phyloP scores from a whole-genome alignment of 2,888 invertebrate genomes.

The Schizaphis graminum region DNA sequence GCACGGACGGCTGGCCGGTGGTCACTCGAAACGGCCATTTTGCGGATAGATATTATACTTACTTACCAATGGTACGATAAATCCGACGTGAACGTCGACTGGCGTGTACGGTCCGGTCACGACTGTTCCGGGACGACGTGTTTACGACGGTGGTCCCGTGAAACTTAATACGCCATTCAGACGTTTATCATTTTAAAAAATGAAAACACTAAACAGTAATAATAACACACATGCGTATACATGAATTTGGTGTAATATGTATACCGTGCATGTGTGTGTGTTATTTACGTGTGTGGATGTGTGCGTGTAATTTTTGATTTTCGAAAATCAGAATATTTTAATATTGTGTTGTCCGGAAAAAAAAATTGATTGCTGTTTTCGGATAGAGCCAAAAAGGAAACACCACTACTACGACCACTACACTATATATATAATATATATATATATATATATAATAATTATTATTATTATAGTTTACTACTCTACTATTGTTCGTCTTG shows the following conservation, averaged over 20 bases:
- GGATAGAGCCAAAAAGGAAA: slow-evolving; percentile 61
- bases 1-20: not conserved
- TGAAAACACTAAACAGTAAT: slow-evolving; percentile 40
- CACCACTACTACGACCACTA: slow-evolving; percentile 31
- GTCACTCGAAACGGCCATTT: slow-evolving; percentile 52
- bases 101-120: not conserved
- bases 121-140: slow-evolving; percentile 31
- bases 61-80: slow-evolving; percentile 52
- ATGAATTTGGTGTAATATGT: not conserved
- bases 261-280: not conserved
- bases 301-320: slow-evolving; percentile 17
- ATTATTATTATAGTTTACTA: slow-evolving; percentile 7
- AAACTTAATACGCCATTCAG: slow-evolving; percentile 60
- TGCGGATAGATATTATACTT: slow-evolving; percentile 9
- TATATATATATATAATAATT: not conserved
- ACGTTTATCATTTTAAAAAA: slow-evolving; percentile 59
- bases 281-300: not conserved
- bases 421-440: slow-evolving; percentile 4
- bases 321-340: slow-evolving; percentile 16
- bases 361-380: slow-evolving; percentile 62
- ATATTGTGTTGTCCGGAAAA: not conserved
- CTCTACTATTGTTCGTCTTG: slow-evolving; percentile 44
- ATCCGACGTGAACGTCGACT: slow-evolving; percentile 25
- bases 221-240: slow-evolving; percentile 3
- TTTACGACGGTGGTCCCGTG: slow-evolving; percentile 44